Percentiles rank a stretch among this genome's conserved stretches.
phyloP scores from a whole-genome alignment of 2,888 invertebrate species.

The Tinea semifulvella region DNA sequence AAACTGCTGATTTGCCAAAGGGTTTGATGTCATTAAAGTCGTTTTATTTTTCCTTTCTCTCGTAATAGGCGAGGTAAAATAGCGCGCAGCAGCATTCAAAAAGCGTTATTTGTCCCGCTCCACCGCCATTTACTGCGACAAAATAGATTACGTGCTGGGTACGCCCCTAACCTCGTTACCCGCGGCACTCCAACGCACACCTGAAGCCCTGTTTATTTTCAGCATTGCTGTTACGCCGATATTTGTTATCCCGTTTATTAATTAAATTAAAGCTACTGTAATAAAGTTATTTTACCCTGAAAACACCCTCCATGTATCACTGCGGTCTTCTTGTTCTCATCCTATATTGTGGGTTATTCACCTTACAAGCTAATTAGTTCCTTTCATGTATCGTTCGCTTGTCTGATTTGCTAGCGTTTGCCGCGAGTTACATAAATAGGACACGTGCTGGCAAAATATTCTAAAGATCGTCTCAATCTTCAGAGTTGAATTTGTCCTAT shows the following conservation, averaged over 20 bases:
- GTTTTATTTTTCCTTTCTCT: conserved; percentile 19
- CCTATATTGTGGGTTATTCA: too few relatives aligned
- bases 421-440: too few relatives aligned
- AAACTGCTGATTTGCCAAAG: conserved; percentile 5
- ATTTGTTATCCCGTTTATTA: conserved; percentile 6
- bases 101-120: conserved; percentile 27
- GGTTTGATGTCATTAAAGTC: conserved; percentile 6
- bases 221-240: conserved; percentile 2
- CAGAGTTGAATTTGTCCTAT: too few relatives aligned
- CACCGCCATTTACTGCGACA: conserved; percentile 23
- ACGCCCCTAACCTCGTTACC: conserved; percentile 16
- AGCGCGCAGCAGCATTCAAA: conserved; percentile 22
- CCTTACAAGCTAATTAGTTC: too few relatives aligned
- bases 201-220: conserved; percentile 15
- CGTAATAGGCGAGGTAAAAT: conserved; percentile 26
- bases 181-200: conserved; percentile 12
- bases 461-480: too few relatives aligned
- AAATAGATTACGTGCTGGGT: conserved; percentile 29
- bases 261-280: not conserved
- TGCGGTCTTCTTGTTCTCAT: too few relatives aligned
- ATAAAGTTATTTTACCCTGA: too few relatives aligned
- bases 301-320: too few relatives aligned
- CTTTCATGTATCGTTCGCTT: too few relatives aligned
- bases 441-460: too few relatives aligned
- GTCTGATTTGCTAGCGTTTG: too few relatives aligned